Percentiles rank a stretch among this genome's conserved stretches.
phyloP scores from a whole-genome alignment of 1,140 invertebrate genomes.

The Cepaea nemoralis region DNA sequence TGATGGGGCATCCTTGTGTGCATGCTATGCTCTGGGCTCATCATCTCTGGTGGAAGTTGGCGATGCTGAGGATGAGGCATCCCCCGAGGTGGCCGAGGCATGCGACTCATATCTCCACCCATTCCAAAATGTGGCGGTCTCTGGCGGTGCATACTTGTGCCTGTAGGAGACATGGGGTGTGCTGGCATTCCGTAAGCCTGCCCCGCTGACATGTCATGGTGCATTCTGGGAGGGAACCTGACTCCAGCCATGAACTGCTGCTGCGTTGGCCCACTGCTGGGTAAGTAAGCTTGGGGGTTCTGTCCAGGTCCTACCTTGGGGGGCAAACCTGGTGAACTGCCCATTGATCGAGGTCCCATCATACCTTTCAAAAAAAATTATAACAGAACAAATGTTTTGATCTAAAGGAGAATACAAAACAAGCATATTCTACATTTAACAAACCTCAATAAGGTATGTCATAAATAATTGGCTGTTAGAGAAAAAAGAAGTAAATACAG shows the following conservation, averaged over 20 bases:
- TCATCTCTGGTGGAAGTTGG: slow-evolving; percentile 35
- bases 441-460: too few relatives aligned
- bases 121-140: slow-evolving; percentile 35
- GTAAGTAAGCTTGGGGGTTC: slow-evolving; percentile 23
- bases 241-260: slow-evolving; percentile 22
- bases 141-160: slow-evolving; percentile 30
- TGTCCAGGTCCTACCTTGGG: slow-evolving; percentile 3
- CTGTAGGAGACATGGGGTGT: slow-evolving; percentile 42
- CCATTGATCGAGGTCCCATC: slow-evolving; percentile 36
- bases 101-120: slow-evolving; percentile 31
- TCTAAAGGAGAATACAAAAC: too few relatives aligned
- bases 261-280: slow-evolving; percentile 27
- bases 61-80: slow-evolving; percentile 28
- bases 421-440: too few relatives aligned
- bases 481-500: too few relatives aligned
- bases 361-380: slow-evolving; percentile 17
- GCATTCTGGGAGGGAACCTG: slow-evolving; percentile 10
- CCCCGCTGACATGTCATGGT: slow-evolving; percentile 31
- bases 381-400: not conserved
- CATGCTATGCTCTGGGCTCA: slow-evolving; percentile 22
- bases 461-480: too few relatives aligned
- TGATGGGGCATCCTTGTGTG: slow-evolving; percentile 15
- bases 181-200: slow-evolving; percentile 33
- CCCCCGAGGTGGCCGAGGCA: slow-evolving; percentile 26
- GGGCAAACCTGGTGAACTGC: slow-evolving; percentile 21